These are phyloP conservation scores for Megaptera novaeangliae DNA, from an alignment of 2,113 vertebrate species.

Conservation along the genomic window DNA sequence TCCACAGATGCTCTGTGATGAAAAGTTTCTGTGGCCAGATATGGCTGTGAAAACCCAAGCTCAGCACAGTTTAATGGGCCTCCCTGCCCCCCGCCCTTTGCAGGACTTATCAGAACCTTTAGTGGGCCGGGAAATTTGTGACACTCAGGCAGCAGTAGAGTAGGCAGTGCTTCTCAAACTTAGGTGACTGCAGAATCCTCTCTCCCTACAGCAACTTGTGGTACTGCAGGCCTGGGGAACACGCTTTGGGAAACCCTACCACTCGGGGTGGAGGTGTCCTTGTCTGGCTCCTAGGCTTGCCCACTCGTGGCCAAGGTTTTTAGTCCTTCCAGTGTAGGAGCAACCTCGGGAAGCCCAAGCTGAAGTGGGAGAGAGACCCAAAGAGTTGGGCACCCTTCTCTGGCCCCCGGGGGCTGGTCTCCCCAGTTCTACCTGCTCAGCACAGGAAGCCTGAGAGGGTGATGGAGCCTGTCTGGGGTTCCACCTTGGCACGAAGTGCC, in stretches of 20 bases:
- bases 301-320: not conserved
- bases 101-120: not conserved
- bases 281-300: not conserved
- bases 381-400: not conserved
- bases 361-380: not conserved
- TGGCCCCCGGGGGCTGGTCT: not conserved
- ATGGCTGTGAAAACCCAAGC: not conserved
- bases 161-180: not conserved
- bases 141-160: not conserved
- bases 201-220: fast-evolving
- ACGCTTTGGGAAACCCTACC: fast-evolving
- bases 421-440: too few relatives aligned
- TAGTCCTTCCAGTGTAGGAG: not conserved
- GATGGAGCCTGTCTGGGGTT: not conserved
- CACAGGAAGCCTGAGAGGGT: not conserved
- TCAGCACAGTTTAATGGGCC: not conserved
- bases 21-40: not conserved
- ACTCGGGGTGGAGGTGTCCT: fast-evolving
- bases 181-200: not conserved
- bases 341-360: not conserved
- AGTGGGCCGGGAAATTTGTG: too few relatives aligned
- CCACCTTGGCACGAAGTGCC: not conserved
- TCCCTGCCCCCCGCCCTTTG: too few relatives aligned
- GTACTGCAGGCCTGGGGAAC: not conserved
- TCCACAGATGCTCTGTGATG: not conserved